A percentile compares a stretch with the other conserved stretches of the same genome.
Conservation (phyloP, 2,888 invertebrate species). For the Drosophila koepferae region DNA sequence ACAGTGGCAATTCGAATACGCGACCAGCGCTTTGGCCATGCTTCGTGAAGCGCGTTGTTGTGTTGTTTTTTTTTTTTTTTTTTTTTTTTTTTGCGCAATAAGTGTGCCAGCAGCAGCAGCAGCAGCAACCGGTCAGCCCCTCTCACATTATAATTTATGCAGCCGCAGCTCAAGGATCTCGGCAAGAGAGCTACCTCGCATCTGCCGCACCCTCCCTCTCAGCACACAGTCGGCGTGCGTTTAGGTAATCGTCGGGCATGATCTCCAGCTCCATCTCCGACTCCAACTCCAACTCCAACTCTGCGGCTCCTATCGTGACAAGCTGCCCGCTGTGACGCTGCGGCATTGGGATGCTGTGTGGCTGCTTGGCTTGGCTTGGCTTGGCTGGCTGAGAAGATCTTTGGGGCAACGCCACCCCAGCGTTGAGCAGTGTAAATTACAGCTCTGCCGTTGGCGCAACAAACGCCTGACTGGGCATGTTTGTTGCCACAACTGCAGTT, state of each 20-base stretch:
- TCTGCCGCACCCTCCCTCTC: no score
- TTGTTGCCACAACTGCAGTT: constrained; percentile 49
- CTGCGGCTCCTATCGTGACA: constrained; percentile 65
- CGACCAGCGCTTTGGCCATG: constrained; percentile 65
- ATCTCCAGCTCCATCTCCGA: constrained; percentile 56
- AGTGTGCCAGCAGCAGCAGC: constrained; percentile 68
- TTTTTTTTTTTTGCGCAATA: constrained; percentile 67
- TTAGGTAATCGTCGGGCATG: constrained; percentile 79
- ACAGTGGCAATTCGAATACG: constrained; percentile 46
- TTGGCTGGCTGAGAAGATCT: constrained; percentile 6
- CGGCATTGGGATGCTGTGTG: constrained; percentile 42
- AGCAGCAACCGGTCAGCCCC: constrained; percentile 72
- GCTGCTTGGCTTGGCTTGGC: constrained; percentile 20
- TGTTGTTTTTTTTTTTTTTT: constrained; percentile 26
- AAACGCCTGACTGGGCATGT: constrained; percentile 60
- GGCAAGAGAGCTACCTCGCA: background rate
- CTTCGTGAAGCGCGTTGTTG: constrained; percentile 71
- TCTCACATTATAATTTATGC: constrained; percentile 76
- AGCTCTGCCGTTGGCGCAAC: constrained; percentile 67
- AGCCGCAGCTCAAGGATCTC: constrained; percentile 76
- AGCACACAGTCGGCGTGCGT: constrained; percentile 58
- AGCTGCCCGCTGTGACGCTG: constrained; percentile 73
- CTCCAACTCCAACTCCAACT: constrained; percentile 6
- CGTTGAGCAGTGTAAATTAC: constrained; percentile 75
- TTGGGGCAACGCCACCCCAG: constrained; percentile 71